phyloP scores from a whole-genome alignment of 2,888 invertebrate species.

The Lagria hirta region DNA sequence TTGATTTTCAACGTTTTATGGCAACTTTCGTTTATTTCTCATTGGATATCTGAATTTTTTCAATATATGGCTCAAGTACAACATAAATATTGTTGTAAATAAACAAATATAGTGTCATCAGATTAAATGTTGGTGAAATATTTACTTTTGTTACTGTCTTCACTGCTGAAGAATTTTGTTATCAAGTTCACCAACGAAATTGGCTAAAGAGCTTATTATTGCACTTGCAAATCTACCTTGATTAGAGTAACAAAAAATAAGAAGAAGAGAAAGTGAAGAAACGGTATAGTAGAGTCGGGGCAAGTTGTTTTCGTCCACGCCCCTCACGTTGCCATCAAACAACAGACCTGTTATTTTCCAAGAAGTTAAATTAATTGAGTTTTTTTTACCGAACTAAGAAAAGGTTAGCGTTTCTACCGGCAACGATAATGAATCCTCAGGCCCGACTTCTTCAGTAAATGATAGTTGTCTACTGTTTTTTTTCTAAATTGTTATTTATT shows the following conservation, averaged over 20 bases:
- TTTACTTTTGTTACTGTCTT: too few relatives aligned
- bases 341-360: constrained; percentile 52
- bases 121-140: too few relatives aligned
- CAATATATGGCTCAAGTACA: too few relatives aligned
- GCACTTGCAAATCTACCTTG: too few relatives aligned
- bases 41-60: too few relatives aligned
- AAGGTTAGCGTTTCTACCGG: constrained; percentile 38
- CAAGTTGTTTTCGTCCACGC: constrained; percentile 38
- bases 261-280: constrained; percentile 32
- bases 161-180: too few relatives aligned
- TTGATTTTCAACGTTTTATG: too few relatives aligned
- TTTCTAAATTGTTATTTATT: constrained; percentile 45
- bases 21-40: too few relatives aligned
- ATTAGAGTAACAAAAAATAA: constrained; percentile 10
- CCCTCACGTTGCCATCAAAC: constrained; percentile 39
- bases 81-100: too few relatives aligned
- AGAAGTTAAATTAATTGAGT: constrained; percentile 54
- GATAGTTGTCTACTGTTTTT: constrained; percentile 49
- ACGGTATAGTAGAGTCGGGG: constrained; percentile 23
- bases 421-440: constrained; percentile 44
- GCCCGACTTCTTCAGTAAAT: constrained; percentile 49
- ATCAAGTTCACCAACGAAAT: too few relatives aligned
- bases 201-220: too few relatives aligned
- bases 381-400: constrained; percentile 22
- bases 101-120: too few relatives aligned